A percentile compares a stretch with the other conserved stretches of the same genome.
Evolutionary conservation across 2,888 invertebrate species (phyloP).

Genomic region (Himalopsyche kuldschensis): DNA sequence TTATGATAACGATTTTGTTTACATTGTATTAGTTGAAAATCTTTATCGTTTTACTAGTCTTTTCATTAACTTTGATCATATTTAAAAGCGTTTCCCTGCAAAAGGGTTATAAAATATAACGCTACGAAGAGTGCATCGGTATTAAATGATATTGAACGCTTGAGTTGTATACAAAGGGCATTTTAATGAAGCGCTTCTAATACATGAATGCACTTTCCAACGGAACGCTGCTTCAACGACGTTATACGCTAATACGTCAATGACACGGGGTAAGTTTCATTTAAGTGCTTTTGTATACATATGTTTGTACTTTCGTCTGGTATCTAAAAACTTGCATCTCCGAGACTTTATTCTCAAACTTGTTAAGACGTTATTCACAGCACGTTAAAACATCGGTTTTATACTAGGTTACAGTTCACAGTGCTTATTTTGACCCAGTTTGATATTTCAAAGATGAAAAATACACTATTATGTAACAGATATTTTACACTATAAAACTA

Average conservation of each 20-base stretch:
- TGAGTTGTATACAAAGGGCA: neutral
- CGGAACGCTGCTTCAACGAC: neutral
- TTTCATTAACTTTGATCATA: too few species aligned
- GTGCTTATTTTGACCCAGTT: too few species aligned
- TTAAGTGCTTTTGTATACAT: neutral
- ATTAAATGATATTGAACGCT: neutral
- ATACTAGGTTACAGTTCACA: too few species aligned
- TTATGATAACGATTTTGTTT: too few species aligned
- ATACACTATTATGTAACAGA: too few species aligned
- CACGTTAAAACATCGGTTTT: neutral
- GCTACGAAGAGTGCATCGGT: neutral
- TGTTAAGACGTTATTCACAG: neutral
- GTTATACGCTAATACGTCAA: neutral
- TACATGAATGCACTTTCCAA: neutral
- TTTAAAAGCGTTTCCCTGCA: too few species aligned
- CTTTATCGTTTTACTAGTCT: too few species aligned
- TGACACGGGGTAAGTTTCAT: neutral
- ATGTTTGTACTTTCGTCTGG: neutral
- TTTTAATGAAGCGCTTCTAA: neutral
- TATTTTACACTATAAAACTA: too few species aligned
- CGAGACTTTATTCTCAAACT: neutral
- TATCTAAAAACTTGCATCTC: neutral
- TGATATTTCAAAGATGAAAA: too few species aligned
- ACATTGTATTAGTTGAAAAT: too few species aligned
- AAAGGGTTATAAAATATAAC: too few species aligned